Conservation (phyloP, 2,113 vertebrate genomes). For the Oryzias celebensis region DNA sequence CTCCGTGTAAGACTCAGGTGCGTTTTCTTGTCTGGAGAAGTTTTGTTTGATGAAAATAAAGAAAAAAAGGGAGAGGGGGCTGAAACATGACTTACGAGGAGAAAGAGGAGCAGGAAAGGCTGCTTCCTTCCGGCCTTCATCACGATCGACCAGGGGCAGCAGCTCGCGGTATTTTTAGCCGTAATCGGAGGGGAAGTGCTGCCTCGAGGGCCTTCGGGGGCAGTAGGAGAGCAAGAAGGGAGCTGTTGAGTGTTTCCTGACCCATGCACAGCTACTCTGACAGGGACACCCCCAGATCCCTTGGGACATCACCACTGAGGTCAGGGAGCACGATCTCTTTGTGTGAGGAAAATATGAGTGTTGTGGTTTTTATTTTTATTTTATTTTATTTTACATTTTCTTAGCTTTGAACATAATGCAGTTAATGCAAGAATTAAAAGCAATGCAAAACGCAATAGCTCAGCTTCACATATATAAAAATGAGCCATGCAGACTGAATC, state of each 20-base stretch:
- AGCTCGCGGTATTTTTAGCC: conserved; percentile 55
- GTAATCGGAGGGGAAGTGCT: conserved; percentile 56
- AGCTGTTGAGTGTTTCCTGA: conserved; percentile 46
- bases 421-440: too few relatives aligned
- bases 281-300: conserved; percentile 24
- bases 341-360: not conserved
- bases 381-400: not conserved
- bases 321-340: conserved; percentile 25
- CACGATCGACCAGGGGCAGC: conserved; percentile 44
- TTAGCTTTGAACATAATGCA: too few relatives aligned
- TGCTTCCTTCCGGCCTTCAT: conserved; percentile 58
- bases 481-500: too few relatives aligned
- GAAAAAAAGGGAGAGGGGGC: conserved; percentile 12
- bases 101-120: conserved; percentile 45
- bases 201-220: conserved; percentile 58
- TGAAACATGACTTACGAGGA: conserved; percentile 42
- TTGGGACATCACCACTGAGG: conserved; percentile 31
- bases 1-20: conserved; percentile 29
- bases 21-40: conserved; percentile 14
- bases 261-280: conserved; percentile 28
- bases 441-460: too few relatives aligned
- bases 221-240: conserved; percentile 30
- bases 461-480: too few relatives aligned
- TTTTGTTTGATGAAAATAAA: conserved; percentile 30
- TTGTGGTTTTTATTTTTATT: not conserved